Conservation (phyloP, 2,888 invertebrate species). For the Ennomos erosarius region DNA sequence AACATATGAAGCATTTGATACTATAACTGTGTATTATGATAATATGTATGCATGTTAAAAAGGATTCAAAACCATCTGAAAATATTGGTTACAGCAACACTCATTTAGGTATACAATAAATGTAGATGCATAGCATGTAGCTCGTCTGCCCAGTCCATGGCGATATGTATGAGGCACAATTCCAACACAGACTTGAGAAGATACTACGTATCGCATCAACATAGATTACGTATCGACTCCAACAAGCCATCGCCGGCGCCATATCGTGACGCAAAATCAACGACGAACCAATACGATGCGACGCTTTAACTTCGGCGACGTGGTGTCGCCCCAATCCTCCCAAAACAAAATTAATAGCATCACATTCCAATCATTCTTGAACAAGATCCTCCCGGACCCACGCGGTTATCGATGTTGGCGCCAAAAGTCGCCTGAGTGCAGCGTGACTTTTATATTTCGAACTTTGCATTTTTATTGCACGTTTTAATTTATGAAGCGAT, state of each 20-base stretch:
- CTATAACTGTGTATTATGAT: no score
- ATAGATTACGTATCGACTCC: no score
- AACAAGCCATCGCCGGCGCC: constrained; percentile 55
- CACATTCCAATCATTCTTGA: constrained; percentile 69
- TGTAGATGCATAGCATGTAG: neutral
- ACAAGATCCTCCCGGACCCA: constrained; percentile 56
- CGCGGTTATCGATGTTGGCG: constrained; percentile 59
- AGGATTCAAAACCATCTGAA: no score
- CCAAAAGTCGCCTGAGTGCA: constrained; percentile 40
- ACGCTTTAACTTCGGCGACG: constrained; percentile 44
- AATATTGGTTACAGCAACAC: no score
- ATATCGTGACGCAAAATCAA: constrained; percentile 28
- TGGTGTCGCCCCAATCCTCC: constrained; percentile 61
- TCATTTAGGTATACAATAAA: neutral
- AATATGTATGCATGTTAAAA: no score
- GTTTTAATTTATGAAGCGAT: constrained; percentile 8
- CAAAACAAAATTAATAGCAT: constrained; percentile 71
- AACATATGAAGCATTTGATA: no score
- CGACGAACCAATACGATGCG: constrained; percentile 24
- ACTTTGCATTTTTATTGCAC: constrained; percentile 26
- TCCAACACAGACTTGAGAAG: no score
- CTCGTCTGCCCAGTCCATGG: constrained; percentile 4
- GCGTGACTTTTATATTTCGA: constrained; percentile 17
- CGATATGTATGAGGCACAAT: constrained; percentile 19
- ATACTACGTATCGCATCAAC: no score